Percentiles rank a stretch among this genome's conserved stretches.
Evolutionary conservation across 2,113 vertebrate species (phyloP).

Genomic region (Myiopsitta monachus): DNA sequence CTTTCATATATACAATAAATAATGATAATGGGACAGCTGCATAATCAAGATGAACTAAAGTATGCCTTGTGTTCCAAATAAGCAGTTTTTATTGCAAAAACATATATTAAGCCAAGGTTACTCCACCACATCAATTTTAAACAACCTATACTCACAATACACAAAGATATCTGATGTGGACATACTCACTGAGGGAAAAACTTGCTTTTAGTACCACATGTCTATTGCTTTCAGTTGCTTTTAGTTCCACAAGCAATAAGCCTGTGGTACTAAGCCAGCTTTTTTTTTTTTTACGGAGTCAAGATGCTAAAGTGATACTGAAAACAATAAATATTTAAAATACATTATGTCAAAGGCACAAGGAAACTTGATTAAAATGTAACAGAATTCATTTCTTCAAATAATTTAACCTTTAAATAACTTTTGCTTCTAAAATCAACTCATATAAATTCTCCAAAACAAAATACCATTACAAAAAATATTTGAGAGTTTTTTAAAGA

Average conservation of each 20-base stretch:
- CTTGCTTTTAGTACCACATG: neutral
- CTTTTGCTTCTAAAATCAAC: neutral
- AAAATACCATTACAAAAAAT: neutral
- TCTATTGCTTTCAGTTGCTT: neutral
- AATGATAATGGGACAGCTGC: neutral
- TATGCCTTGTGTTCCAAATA: neutral
- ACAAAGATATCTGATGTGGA: neutral
- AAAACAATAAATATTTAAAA: neutral
- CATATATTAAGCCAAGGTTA: neutral
- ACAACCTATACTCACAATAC: neutral
- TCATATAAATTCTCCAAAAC: neutral
- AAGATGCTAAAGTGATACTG: neutral
- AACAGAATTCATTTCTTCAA: neutral
- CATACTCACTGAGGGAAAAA: neutral
- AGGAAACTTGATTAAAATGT: neutral
- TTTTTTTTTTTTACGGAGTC: neutral
- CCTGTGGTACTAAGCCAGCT: neutral
- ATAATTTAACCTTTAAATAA: neutral
- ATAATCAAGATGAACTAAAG: slow-evolving; percentile 14
- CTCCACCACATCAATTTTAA: neutral
- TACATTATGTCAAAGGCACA: neutral
- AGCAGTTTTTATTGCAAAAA: neutral
- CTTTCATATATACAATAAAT: neutral
- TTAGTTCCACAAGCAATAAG: neutral
- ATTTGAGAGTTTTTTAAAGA: neutral